Evolutionary conservation across 2,113 vertebrate genomes (phyloP).

Genomic region (Amia ocellicauda): DNA sequence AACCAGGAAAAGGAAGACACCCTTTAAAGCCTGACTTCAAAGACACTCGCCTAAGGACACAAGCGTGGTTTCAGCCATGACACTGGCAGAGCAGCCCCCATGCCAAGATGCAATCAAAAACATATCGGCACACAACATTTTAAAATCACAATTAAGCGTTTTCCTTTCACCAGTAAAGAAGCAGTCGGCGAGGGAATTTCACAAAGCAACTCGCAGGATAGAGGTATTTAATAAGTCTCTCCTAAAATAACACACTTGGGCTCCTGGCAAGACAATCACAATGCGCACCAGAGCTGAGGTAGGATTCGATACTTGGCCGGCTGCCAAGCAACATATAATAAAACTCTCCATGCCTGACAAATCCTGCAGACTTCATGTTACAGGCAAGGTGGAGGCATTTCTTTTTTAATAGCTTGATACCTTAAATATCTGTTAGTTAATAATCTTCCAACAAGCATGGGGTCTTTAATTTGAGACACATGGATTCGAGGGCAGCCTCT

Average conservation of each 20-base stretch:
- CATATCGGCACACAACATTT: slow-evolving; percentile 49
- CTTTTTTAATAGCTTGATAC: slow-evolving; percentile 17
- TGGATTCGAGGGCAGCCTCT: slow-evolving; percentile 23
- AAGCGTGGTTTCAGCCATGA: slow-evolving; percentile 45
- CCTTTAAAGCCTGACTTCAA: slow-evolving; percentile 36
- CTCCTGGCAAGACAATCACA: slow-evolving; percentile 37
- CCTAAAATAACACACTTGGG: slow-evolving; percentile 42
- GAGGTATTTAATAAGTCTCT: slow-evolving; percentile 43
- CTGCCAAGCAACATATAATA: slow-evolving; percentile 49
- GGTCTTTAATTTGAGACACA: slow-evolving; percentile 24
- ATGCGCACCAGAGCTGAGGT: slow-evolving; percentile 27
- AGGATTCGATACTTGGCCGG: slow-evolving; percentile 42
- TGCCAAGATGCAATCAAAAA: slow-evolving; percentile 46
- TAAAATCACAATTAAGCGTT: slow-evolving; percentile 51
- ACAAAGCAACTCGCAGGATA: slow-evolving; percentile 31
- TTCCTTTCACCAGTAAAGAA: slow-evolving; percentile 38
- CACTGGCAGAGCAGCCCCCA: slow-evolving; percentile 47
- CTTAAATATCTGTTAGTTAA: slow-evolving; percentile 33
- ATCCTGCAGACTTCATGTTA: slow-evolving; percentile 24
- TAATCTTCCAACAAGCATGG: slow-evolving; percentile 25
- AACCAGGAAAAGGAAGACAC: slow-evolving; percentile 30
- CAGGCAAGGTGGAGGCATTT: slow-evolving; percentile 19
- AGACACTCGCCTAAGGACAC: slow-evolving; percentile 38
- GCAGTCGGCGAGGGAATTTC: slow-evolving; percentile 42
- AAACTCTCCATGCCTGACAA: slow-evolving; percentile 44